Conservation (phyloP, 2,797 vertebrate genomes). For the Sebastes paucispinis region DNA sequence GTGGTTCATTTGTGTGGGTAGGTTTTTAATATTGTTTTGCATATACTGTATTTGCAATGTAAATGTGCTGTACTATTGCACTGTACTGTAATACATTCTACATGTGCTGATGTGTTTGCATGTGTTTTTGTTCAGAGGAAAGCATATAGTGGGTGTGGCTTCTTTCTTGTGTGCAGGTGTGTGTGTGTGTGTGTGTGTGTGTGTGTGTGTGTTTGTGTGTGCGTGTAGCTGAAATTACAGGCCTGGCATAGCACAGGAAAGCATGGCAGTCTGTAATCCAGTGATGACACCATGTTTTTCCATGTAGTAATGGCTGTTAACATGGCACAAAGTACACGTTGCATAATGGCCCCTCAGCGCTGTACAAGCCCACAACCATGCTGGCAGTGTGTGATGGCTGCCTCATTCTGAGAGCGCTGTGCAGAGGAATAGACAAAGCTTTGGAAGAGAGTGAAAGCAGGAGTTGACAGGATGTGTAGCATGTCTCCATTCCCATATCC, state of each 20-base stretch:
- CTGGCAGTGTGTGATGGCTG: not conserved
- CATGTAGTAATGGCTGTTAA: constrained; percentile 82
- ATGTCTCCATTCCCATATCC: not conserved
- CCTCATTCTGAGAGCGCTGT: not conserved
- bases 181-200: not conserved
- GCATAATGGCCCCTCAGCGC: constrained; percentile 57
- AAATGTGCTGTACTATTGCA: not conserved
- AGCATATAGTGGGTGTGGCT: not conserved
- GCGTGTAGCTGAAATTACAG: constrained; percentile 76
- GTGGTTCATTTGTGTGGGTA: too few relatives aligned
- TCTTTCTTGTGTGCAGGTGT: not conserved
- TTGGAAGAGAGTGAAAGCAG: constrained; percentile 31
- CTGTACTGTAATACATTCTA: not conserved
- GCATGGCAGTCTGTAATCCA: constrained; percentile 78
- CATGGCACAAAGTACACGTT: constrained; percentile 73
- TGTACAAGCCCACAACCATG: constrained; percentile 23
- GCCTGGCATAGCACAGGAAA: constrained; percentile 66
- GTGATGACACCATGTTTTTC: constrained; percentile 80
- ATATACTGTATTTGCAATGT: not conserved
- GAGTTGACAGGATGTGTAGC: not conserved
- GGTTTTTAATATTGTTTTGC: not conserved
- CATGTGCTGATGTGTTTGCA: not conserved
- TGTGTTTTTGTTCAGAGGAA: not conserved
- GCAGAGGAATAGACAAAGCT: not conserved
- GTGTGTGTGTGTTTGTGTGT: not conserved